A percentile compares a stretch with the other conserved stretches of the same genome.
These are phyloP conservation scores for Sarcophaga variegata DNA, from an alignment of 2,888 invertebrate genomes.

Conservation along the genomic window DNA sequence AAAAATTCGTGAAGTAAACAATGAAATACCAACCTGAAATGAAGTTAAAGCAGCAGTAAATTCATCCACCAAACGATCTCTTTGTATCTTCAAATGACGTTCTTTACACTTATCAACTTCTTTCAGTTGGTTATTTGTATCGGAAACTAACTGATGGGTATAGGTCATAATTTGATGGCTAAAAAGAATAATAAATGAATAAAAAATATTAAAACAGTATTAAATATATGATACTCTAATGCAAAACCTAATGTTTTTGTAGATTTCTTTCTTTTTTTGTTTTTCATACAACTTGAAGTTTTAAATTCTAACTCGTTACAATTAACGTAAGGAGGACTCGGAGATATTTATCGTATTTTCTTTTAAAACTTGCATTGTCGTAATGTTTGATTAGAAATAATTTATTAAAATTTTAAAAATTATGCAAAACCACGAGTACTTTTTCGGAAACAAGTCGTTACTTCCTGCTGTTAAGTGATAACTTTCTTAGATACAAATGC, in stretches of 20 bases:
- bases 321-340: too few species aligned
- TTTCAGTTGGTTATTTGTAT: constrained; percentile 93
- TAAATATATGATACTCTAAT: not conserved
- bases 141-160: constrained; percentile 96
- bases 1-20: not conserved
- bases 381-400: too few species aligned
- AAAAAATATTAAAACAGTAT: constrained; percentile 1
- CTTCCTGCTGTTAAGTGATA: too few species aligned
- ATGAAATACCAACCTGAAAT: constrained; percentile 86
- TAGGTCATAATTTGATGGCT: constrained; percentile 97
- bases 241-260: too few species aligned
- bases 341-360: too few species aligned
- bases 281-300: not conserved
- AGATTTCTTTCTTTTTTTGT: constrained; percentile 6
- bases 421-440: too few species aligned
- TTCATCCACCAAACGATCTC: constrained; percentile 95
- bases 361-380: too few species aligned
- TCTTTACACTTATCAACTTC: constrained; percentile 90
- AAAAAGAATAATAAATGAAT: constrained; percentile 67
- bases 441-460: too few species aligned
- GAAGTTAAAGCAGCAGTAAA: constrained; percentile 94
- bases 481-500: too few species aligned
- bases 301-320: too few species aligned
- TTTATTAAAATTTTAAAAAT: too few species aligned
- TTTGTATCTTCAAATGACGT: constrained; percentile 92